Evolutionary conservation across 2,888 invertebrate genomes (phyloP).

Genomic region (Pterostichus madidus): DNA sequence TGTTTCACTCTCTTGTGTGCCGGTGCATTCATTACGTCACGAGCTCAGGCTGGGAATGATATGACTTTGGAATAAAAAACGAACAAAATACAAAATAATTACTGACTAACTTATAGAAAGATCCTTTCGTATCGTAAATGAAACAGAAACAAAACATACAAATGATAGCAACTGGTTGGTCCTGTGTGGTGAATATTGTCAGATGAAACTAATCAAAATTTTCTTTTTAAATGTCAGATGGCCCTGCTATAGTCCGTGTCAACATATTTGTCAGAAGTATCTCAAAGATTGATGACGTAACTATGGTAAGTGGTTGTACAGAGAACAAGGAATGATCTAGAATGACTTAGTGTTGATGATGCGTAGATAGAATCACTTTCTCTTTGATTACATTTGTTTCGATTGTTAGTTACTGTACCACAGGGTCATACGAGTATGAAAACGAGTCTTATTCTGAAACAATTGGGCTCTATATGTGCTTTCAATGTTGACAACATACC

Average conservation of each 20-base stretch:
- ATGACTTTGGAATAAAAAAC: conserved; percentile 64
- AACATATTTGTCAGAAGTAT: conserved; percentile 99
- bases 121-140: conserved; percentile 29
- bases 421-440: conserved; percentile 57
- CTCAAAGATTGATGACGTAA: conserved; percentile 99
- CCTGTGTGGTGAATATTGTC: conserved; percentile 61
- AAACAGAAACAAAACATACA: conserved; percentile 55
- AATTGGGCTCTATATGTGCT: conserved; percentile 66
- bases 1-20: conserved; percentile 63
- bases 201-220: conserved; percentile 69
- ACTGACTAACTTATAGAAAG: conserved; percentile 43
- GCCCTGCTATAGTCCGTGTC: conserved; percentile 97
- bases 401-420: conserved; percentile 62
- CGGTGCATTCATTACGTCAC: conserved; percentile 66
- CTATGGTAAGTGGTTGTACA: conserved; percentile 92
- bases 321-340: conserved; percentile 67
- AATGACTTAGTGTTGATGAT: conserved; percentile 66
- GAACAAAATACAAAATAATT: conserved; percentile 41
- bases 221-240: conserved; percentile 83
- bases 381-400: conserved; percentile 63
- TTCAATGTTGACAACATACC: conserved; percentile 62
- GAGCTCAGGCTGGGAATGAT: conserved; percentile 67
- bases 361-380: conserved; percentile 67
- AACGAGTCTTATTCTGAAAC: conserved; percentile 54
- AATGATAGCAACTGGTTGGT: conserved; percentile 66